These are phyloP conservation scores for Temnopleurus reevesii DNA, from an alignment of 53 echinoderm and acorn worm genomes.

Conservation along the genomic window DNA sequence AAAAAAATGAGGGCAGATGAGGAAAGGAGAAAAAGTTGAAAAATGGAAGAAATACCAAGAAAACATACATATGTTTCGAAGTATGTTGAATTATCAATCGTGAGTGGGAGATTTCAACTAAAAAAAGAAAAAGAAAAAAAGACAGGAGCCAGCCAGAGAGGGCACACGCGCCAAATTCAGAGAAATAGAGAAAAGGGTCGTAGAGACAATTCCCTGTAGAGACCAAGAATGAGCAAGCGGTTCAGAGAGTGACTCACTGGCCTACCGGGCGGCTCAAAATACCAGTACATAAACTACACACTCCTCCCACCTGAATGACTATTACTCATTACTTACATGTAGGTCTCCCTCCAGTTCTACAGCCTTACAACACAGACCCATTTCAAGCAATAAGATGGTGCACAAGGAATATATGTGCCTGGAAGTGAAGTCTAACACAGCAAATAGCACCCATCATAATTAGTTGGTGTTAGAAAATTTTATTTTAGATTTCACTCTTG, in stretches of 20 bases:
- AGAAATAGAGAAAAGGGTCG: neutral
- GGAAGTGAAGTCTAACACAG: too few relatives aligned
- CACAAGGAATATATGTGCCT: too few relatives aligned
- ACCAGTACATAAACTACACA: neutral
- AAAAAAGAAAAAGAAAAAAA: neutral
- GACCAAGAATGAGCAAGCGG: neutral
- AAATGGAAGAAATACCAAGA: too few relatives aligned
- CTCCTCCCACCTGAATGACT: slow-evolving; percentile 33
- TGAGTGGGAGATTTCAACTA: too few relatives aligned
- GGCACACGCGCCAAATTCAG: neutral
- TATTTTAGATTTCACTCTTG: too few relatives aligned
- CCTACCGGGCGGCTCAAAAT: neutral
- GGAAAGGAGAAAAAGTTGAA: too few relatives aligned
- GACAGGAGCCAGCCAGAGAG: neutral
- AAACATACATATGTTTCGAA: neutral
- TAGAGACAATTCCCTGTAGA: too few relatives aligned
- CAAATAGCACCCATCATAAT: too few relatives aligned
- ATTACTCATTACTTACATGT: slow-evolving; percentile 18
- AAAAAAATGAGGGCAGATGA: too few relatives aligned
- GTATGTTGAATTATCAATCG: neutral
- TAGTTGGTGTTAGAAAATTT: too few relatives aligned
- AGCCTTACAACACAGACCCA: too few relatives aligned
- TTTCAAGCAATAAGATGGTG: too few relatives aligned
- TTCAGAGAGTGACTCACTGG: neutral
- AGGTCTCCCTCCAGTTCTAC: neutral